A percentile compares a stretch with the other conserved stretches of the same genome.
These are phyloP conservation scores for Zaprionus lineosus DNA, from an alignment of 2,888 invertebrate genomes.

Conservation along the genomic window DNA sequence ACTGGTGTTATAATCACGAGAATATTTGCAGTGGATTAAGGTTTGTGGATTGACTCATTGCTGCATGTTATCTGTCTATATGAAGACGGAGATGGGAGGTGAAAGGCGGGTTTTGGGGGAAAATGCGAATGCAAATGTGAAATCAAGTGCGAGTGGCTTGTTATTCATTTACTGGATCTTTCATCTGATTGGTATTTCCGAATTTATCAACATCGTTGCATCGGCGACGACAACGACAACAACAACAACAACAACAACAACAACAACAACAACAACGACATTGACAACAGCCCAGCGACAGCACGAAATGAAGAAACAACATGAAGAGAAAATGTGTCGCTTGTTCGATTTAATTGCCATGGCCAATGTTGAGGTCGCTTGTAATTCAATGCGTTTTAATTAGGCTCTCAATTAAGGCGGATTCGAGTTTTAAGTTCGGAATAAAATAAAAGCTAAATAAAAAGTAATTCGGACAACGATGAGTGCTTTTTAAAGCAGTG, in stretches of 20 bases:
- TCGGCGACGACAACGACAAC: constrained; percentile 43
- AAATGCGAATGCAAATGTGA: constrained; percentile 6
- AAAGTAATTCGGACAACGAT: constrained; percentile 12
- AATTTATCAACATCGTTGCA: constrained; percentile 68
- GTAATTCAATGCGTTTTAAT: constrained; percentile 75
- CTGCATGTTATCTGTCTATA: constrained; percentile 52
- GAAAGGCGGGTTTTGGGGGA: not conserved
- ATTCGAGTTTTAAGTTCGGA: constrained; percentile 45
- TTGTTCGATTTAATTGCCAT: constrained; percentile 76
- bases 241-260: not conserved
- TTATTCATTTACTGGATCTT: constrained; percentile 47
- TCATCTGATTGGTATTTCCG: constrained; percentile 78
- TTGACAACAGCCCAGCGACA: not conserved
- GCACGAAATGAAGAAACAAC: constrained; percentile 52
- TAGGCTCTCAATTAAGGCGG: constrained; percentile 70
- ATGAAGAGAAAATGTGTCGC: constrained; percentile 50
- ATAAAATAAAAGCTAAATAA: not conserved
- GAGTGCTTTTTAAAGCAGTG: constrained; percentile 38
- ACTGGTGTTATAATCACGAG: too few relatives aligned
- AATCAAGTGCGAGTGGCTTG: constrained; percentile 21
- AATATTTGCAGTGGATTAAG: constrained; percentile 15
- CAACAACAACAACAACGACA: constrained; percentile 7
- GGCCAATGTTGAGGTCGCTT: constrained; percentile 57
- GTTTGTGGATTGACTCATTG: constrained; percentile 39
- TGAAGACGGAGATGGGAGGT: constrained; percentile 25